Conservation (phyloP, 2,888 invertebrate species). For the Ochlodes sylvanus region DNA sequence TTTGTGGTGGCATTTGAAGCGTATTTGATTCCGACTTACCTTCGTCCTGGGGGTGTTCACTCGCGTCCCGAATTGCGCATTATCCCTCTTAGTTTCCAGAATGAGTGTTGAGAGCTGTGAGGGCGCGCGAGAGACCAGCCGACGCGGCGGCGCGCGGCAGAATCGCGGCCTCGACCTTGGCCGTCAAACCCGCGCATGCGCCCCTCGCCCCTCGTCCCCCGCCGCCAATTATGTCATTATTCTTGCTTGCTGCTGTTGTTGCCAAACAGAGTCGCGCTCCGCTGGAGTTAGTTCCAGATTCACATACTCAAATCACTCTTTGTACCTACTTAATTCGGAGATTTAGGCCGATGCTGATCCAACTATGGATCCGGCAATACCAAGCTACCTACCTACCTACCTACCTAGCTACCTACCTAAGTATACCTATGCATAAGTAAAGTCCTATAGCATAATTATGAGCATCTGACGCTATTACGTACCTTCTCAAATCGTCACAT, state of each 20-base stretch:
- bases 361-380: background rate
- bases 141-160: constrained; percentile 81
- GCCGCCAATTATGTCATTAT: constrained; percentile 84
- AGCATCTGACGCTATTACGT: no score
- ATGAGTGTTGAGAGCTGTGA: constrained; percentile 48
- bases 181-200: constrained; percentile 84
- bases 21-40: constrained; percentile 53
- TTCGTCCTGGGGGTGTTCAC: constrained; percentile 55
- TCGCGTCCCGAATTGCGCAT: constrained; percentile 72
- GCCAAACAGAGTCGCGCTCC: constrained; percentile 75
- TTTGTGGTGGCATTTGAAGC: background rate
- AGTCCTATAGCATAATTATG: no score
- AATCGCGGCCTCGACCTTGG: constrained; percentile 83
- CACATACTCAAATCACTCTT: constrained; percentile 27
- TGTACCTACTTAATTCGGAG: background rate
- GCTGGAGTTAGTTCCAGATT: constrained; percentile 59
- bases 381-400: no score
- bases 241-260: constrained; percentile 70
- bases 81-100: constrained; percentile 65
- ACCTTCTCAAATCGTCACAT: no score
- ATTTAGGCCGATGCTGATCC: constrained; percentile 11
- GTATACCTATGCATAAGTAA: no score
- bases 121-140: constrained; percentile 71
- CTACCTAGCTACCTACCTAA: no score
- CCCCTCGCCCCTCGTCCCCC: constrained; percentile 57